A percentile compares a stretch with the other conserved stretches of the same genome.
These are phyloP conservation scores for Promerops cafer DNA, from an alignment of 2,113 vertebrate species.

Conservation along the genomic window DNA sequence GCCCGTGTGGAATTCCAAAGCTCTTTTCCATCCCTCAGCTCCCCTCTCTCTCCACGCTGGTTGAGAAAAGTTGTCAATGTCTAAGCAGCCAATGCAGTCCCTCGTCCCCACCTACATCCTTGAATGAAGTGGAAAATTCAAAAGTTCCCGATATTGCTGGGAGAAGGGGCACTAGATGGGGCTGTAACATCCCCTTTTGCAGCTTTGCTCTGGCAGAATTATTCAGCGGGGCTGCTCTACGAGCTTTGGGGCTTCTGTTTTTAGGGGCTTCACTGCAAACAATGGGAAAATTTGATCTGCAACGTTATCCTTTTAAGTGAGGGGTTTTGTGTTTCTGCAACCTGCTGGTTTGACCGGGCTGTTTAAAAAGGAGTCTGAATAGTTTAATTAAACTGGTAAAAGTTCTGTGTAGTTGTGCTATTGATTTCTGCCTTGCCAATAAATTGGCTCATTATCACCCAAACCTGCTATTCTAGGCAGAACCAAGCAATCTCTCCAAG, in stretches of 20 bases:
- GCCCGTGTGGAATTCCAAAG: background rate
- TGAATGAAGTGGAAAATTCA: background rate
- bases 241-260: background rate
- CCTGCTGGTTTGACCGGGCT: background rate
- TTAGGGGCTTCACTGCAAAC: background rate
- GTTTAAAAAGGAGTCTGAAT: background rate
- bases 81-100: background rate
- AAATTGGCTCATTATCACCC: background rate
- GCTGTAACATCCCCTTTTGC: background rate
- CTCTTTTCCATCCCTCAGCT: background rate
- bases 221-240: background rate
- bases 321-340: background rate
- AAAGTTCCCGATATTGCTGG: background rate
- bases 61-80: background rate
- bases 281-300: background rate
- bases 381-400: background rate
- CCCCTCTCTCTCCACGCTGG: background rate
- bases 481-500: background rate
- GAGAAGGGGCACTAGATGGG: constrained; percentile 22
- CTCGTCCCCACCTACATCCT: background rate
- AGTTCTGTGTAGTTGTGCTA: background rate
- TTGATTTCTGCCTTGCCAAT: background rate
- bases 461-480: background rate
- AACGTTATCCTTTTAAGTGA: background rate
- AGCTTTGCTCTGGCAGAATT: background rate